Evolutionary conservation across 2,888 invertebrate species (phyloP).

Genomic region (Athalia circularis): DNA sequence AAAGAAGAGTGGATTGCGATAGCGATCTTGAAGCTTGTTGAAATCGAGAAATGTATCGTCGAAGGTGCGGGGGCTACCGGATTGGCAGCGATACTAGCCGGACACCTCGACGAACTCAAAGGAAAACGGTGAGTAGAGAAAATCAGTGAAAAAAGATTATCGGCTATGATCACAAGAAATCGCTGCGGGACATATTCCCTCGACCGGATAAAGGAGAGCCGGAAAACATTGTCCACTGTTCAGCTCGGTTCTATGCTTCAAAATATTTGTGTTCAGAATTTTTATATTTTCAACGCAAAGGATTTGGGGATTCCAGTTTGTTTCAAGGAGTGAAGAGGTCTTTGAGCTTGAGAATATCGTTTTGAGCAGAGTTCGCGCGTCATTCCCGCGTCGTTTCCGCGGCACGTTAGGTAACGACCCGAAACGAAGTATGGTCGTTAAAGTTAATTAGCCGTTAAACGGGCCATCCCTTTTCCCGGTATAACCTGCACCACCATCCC

Average conservation of each 20-base stretch:
- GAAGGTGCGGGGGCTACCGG: slow-evolving; percentile 94
- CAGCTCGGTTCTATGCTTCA: too few relatives aligned
- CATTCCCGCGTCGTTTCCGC: slow-evolving; percentile 37
- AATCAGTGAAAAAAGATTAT: not conserved
- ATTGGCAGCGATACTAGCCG: slow-evolving; percentile 89
- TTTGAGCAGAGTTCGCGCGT: slow-evolving; percentile 30
- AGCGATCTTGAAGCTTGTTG: slow-evolving; percentile 86
- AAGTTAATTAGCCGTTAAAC: slow-evolving; percentile 44
- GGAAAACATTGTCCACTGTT: too few relatives aligned
- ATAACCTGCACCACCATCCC: not conserved
- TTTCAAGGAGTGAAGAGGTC: not conserved
- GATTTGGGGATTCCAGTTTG: not conserved
- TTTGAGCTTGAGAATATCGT: not conserved
- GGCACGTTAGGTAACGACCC: slow-evolving; percentile 35
- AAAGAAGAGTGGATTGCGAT: slow-evolving; percentile 90
- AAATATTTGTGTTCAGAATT: too few relatives aligned
- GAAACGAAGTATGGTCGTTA: slow-evolving; percentile 41
- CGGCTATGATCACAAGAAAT: too few relatives aligned
- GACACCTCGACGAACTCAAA: slow-evolving; percentile 85
- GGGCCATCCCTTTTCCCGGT: slow-evolving; percentile 34
- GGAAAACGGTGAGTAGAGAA: slow-evolving; percentile 82
- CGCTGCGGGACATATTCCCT: too few relatives aligned
- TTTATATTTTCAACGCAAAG: too few relatives aligned
- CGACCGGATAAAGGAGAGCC: too few relatives aligned
- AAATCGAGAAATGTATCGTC: slow-evolving; percentile 91